Conservation (phyloP, 1,140 invertebrate species). For the Musca domestica region DNA sequence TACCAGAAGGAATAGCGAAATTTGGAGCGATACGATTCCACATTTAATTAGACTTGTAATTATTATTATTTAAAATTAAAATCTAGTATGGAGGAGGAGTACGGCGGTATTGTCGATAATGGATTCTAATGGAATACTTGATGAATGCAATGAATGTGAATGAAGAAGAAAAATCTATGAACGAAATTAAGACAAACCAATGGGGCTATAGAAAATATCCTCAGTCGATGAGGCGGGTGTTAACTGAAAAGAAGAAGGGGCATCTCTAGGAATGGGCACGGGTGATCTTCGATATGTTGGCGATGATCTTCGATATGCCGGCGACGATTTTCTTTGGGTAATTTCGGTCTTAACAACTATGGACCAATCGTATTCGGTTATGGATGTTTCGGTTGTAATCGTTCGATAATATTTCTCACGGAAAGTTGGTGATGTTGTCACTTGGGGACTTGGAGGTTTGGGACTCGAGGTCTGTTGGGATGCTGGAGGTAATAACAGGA, state of each 20-base stretch:
- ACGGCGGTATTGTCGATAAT: too few relatives aligned
- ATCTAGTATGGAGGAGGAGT: too few relatives aligned
- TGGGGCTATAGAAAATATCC: conserved; percentile 50
- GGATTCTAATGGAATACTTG: too few relatives aligned
- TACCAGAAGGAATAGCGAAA: too few relatives aligned
- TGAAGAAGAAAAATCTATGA: too few relatives aligned
- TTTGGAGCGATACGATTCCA: too few relatives aligned
- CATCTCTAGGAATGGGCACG: not conserved
- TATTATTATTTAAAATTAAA: too few relatives aligned
- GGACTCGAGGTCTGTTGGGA: not conserved
- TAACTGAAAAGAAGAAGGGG: conserved; percentile 21
- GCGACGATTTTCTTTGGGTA: not conserved
- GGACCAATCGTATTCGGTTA: conserved; percentile 7
- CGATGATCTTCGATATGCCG: conserved; percentile 1
- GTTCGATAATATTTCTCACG: not conserved
- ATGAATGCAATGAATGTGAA: too few relatives aligned
- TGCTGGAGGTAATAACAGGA: conserved; percentile 51
- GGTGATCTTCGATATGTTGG: too few relatives aligned
- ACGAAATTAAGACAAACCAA: conserved; percentile 36
- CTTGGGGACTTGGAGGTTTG: not conserved
- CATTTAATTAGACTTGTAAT: too few relatives aligned
- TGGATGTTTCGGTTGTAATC: not conserved
- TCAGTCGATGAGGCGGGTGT: conserved; percentile 49
- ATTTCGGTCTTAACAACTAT: conserved; percentile 8
- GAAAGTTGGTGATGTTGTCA: not conserved